Conservation (phyloP, 2,113 vertebrate genomes). For the Ctenodactylus gundi region DNA sequence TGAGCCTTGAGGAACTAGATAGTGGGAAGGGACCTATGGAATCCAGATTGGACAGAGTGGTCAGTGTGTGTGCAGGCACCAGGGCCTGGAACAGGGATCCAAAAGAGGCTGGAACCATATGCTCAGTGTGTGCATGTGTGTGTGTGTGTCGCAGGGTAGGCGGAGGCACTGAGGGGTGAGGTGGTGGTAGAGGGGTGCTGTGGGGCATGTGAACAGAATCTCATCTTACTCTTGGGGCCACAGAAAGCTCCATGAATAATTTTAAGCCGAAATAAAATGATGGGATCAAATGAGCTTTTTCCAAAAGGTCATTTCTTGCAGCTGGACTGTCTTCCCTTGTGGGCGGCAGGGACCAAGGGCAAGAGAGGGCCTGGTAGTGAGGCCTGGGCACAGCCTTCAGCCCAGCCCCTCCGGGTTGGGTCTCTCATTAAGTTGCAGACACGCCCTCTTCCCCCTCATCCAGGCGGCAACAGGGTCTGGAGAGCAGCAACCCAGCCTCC, state of each 20-base stretch:
- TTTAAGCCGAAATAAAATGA: slow-evolving; percentile 52
- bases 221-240: neutral
- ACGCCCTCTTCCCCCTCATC: neutral
- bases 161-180: neutral
- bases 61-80: neutral
- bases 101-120: neutral
- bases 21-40: neutral
- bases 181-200: neutral
- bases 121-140: no score
- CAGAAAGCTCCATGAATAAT: slow-evolving; percentile 33
- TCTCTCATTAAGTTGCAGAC: neutral
- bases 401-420: neutral
- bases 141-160: neutral
- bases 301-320: slow-evolving; percentile 55
- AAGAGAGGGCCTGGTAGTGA: neutral
- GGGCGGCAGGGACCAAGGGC: neutral
- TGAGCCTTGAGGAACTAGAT: neutral
- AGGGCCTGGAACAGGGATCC: neutral
- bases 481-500: neutral
- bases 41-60: neutral
- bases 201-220: neutral
- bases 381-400: neutral
- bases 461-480: neutral
- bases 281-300: slow-evolving; percentile 26
- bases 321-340: slow-evolving; percentile 26